phyloP scores from a whole-genome alignment of 2,113 vertebrate species.

The Coryphaenoides rupestris region DNA sequence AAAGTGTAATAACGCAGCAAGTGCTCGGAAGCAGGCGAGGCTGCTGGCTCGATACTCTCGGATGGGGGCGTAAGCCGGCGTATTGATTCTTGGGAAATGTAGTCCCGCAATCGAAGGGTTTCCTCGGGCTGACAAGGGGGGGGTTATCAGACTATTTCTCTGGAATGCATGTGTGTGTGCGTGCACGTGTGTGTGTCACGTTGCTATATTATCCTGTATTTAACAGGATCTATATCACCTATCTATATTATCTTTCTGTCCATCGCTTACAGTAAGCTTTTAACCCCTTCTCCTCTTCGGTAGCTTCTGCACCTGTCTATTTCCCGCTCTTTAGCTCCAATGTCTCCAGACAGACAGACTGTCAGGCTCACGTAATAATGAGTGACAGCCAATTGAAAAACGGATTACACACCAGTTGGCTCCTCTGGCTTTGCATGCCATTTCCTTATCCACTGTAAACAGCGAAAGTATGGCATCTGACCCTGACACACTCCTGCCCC shows the following conservation, averaged over 20 bases:
- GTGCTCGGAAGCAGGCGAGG: constrained; percentile 3
- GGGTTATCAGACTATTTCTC: constrained; percentile 46
- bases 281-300: too few species aligned
- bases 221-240: too few species aligned
- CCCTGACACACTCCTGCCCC: constrained; percentile 32
- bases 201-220: too few species aligned
- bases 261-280: too few species aligned
- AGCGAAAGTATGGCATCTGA: constrained; percentile 44
- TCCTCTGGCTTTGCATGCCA: constrained; percentile 26
- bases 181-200: too few species aligned
- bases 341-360: too few species aligned
- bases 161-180: constrained; percentile 7
- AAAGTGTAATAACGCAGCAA: constrained; percentile 7
- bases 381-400: constrained; percentile 19
- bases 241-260: too few species aligned
- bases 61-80: constrained; percentile 12
- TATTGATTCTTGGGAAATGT: constrained; percentile 20
- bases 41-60: not conserved
- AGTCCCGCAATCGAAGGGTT: constrained; percentile 22
- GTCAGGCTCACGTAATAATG: too few species aligned
- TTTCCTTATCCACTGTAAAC: constrained; percentile 46
- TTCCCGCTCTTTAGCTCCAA: too few species aligned
- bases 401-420: constrained; percentile 7
- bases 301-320: too few species aligned
- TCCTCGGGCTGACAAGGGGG: constrained; percentile 20